A percentile compares a stretch with the other conserved stretches of the same genome.
Evolutionary conservation across 2,113 vertebrate genomes (phyloP).

Genomic region (Phyllostomus hastatus): DNA sequence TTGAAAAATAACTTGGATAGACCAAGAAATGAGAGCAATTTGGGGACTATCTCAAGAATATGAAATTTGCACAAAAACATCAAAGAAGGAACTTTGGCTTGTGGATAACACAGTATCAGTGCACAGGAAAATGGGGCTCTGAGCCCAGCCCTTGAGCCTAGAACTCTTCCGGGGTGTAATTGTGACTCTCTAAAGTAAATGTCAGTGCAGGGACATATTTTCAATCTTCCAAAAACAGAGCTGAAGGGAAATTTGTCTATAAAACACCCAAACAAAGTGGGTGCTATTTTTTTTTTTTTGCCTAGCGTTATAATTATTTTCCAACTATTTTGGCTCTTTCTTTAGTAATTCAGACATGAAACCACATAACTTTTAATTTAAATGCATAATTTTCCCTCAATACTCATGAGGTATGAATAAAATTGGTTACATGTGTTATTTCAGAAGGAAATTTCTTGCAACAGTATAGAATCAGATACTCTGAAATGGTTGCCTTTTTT

Average conservation of each 20-base stretch:
- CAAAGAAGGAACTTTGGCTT: background rate
- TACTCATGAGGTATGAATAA: background rate
- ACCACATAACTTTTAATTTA: background rate
- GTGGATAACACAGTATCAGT: background rate
- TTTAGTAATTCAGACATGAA: background rate
- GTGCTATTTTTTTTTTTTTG: background rate
- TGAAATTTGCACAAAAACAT: background rate
- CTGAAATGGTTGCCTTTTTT: background rate
- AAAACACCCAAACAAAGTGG: background rate
- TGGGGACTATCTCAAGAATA: background rate
- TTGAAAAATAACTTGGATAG: slow-evolving; percentile 14
- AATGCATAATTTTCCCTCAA: background rate
- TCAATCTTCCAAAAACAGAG: background rate
- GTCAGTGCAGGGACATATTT: background rate
- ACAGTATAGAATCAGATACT: background rate
- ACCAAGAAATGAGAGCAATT: background rate
- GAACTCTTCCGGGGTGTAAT: background rate
- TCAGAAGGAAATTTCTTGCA: background rate
- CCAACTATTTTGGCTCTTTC: background rate
- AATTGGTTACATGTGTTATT: background rate
- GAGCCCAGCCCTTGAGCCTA: background rate
- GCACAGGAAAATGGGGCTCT: background rate
- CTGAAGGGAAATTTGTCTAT: background rate
- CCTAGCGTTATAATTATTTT: background rate
- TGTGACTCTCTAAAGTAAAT: background rate